Evolutionary conservation across 2,797 vertebrate genomes (phyloP).

Genomic region (Carcharodon carcharias): DNA sequence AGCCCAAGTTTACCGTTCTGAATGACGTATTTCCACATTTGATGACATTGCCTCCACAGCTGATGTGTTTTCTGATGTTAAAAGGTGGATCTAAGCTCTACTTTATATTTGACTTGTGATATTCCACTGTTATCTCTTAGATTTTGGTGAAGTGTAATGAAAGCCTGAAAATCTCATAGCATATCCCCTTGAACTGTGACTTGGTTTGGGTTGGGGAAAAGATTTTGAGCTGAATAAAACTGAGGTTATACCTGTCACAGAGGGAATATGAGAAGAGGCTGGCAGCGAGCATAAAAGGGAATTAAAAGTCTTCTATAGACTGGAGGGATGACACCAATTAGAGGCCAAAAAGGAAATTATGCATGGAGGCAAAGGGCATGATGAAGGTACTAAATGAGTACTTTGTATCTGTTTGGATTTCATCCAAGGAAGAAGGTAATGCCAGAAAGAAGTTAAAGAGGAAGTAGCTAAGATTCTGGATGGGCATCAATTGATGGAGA

Average conservation of each 20-base stretch:
- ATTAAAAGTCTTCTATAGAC: neutral
- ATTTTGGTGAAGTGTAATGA: neutral
- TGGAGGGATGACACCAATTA: neutral
- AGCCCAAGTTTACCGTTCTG: neutral
- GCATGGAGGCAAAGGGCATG: neutral
- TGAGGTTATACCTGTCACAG: neutral
- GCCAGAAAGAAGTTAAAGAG: too few species aligned
- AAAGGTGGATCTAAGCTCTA: neutral
- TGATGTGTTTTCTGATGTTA: neutral
- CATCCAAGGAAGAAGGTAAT: too few species aligned
- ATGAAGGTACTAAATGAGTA: neutral
- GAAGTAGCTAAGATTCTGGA: too few species aligned
- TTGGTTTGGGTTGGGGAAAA: neutral
- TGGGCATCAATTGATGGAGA: neutral
- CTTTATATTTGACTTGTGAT: neutral
- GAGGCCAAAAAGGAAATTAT: neutral
- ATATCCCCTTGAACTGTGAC: neutral
- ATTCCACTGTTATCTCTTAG: neutral
- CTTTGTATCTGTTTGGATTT: too few species aligned
- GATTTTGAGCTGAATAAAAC: neutral
- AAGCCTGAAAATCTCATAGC: neutral
- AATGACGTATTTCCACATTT: neutral
- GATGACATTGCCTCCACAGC: neutral
- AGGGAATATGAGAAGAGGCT: neutral
- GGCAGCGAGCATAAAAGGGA: neutral